Base-by-base conservation (phyloP, 2,888 invertebrate species). In the Alitta virens region DNA sequence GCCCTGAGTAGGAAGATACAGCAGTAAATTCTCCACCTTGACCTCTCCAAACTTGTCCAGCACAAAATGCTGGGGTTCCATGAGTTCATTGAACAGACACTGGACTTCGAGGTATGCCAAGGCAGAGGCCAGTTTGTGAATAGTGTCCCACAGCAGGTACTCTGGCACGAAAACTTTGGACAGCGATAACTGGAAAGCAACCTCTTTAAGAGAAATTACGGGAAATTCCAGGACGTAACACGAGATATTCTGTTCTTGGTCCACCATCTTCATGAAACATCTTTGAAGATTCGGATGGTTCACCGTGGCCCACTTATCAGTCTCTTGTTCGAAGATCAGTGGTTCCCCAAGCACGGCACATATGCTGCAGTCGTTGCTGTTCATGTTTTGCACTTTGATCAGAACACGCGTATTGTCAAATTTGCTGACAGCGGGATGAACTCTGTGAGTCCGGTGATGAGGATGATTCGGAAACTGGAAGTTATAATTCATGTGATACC, bases 141-240 rank as follows among this genome's bases (percentile, higher is more conserved):
- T 64, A 16, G 73, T 64, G 50, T 73, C 70, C 75, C 74, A 74
- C 23, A 73, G 70, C 27, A 75, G 67, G 33, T 65, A 64, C 55
- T 76, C 76, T 5, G 76, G 75, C 27, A 75, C 68, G 24, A 64
- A 63, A 57, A 63, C 64, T 42, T 71, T 71, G 27, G 68, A 68
- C 26, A 72, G 60, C 54, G 69, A 72, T 64, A 75, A 68, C 50
- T 71, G 64, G 52, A 72, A 71, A 42, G 71, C 71, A 58, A 74
- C 65, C 59, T 75, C 74, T 56, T 74, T 74, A 23, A 78, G 63
- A 23, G 73, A 74, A 21, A 74, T 73, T 9, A 72, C 65, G 14
- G 76, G 76, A 56, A 74, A 73, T 57, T 76, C 75, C 55, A 77
- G 70, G 23, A 77, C 71, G 60, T 74, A 73, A 60, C 74, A 76